These are phyloP conservation scores for Pseudomyrmex pallidus DNA, from an alignment of 1,140 invertebrate species.

Conservation along the genomic window DNA sequence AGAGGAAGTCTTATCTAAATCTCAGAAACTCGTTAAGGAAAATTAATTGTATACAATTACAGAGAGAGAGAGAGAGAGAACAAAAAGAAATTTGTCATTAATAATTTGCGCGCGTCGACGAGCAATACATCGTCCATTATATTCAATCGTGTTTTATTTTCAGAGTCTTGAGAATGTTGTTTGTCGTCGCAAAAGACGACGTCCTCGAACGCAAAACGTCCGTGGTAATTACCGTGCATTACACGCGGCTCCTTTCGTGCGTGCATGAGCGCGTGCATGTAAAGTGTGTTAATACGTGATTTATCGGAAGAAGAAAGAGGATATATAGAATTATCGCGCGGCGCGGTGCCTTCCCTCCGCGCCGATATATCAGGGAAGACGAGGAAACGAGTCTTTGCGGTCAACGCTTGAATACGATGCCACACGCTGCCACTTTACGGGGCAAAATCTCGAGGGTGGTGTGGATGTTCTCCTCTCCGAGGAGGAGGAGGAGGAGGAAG, in stretches of 20 bases:
- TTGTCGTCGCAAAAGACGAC: not conserved
- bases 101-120: no score
- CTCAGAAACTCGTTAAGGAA: not conserved
- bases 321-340: slow-evolving; percentile 30
- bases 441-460: slow-evolving; percentile 2
- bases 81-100: no score
- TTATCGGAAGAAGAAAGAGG: slow-evolving; percentile 30
- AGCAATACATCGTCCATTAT: no score
- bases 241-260: slow-evolving; percentile 1
- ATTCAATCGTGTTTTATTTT: no score
- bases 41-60: not conserved
- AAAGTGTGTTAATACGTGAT: slow-evolving; percentile 44
- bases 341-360: not conserved
- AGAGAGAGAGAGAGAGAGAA: no score
- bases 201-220: not conserved
- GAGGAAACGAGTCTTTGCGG: slow-evolving; percentile 40
- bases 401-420: slow-evolving; percentile 53
- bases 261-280: slow-evolving; percentile 8
- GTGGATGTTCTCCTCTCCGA: slow-evolving; percentile 1
- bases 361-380: slow-evolving; percentile 2
- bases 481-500: not conserved
- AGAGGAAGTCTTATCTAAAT: not conserved
- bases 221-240: slow-evolving; percentile 39
- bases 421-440: slow-evolving; percentile 56
- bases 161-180: no score